Evolutionary conservation across 2,888 invertebrate genomes (phyloP).

Genomic region (Sthenelais limicola): DNA sequence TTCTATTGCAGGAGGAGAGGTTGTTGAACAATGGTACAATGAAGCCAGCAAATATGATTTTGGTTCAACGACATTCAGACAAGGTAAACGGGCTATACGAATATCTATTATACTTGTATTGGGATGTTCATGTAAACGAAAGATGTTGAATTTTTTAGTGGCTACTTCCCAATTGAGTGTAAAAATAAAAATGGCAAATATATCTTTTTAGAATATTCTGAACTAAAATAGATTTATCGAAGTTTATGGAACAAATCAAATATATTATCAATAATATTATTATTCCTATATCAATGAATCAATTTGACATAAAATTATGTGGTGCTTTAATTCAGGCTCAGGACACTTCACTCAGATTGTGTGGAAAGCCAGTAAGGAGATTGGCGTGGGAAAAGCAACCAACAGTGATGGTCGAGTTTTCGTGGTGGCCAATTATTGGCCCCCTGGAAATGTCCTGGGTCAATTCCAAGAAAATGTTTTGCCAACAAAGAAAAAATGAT

Average conservation of each 20-base stretch:
- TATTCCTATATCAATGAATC: too few relatives aligned
- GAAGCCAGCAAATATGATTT: conserved; percentile 55
- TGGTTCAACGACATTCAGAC: conserved; percentile 10
- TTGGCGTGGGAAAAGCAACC: conserved; percentile 85
- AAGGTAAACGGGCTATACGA: conserved; percentile 6
- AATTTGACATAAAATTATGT: too few relatives aligned
- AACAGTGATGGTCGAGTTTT: conserved; percentile 81
- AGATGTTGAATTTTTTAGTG: too few relatives aligned
- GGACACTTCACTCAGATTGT: conserved; percentile 92
- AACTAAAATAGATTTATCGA: too few relatives aligned
- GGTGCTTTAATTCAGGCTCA: conserved; percentile 43
- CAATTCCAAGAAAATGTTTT: conserved; percentile 82
- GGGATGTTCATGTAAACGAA: too few relatives aligned
- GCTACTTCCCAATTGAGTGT: too few relatives aligned
- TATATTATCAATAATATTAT: too few relatives aligned
- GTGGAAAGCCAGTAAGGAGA: conserved; percentile 82
- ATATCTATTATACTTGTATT: too few relatives aligned
- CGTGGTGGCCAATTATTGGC: conserved; percentile 92
- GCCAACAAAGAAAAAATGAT: too few relatives aligned
- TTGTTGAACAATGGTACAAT: conserved; percentile 69
- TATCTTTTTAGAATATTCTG: too few relatives aligned
- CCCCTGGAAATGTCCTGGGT: conserved; percentile 88
- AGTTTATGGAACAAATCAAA: too few relatives aligned
- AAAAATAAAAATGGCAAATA: too few relatives aligned
- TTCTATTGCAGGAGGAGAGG: conserved; percentile 61